phyloP scores from a whole-genome alignment of 2,113 vertebrate species.

The Thamnaconus septentrionalis region DNA sequence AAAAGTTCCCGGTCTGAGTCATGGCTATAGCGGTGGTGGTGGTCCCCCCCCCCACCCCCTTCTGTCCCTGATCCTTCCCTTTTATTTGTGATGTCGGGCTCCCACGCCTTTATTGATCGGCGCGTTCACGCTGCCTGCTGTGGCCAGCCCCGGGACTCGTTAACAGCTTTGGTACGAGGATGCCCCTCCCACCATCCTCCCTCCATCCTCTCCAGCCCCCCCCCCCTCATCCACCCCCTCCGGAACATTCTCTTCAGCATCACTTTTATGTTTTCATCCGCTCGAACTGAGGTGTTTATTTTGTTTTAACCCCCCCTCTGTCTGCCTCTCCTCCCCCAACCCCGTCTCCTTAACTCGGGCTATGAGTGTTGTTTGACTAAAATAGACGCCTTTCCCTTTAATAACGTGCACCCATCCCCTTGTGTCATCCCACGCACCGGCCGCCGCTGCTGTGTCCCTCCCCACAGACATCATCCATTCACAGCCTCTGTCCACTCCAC shows the following conservation, averaged over 20 bases:
- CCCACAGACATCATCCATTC: slow-evolving; percentile 21
- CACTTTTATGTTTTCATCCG: too few species aligned
- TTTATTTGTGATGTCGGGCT: slow-evolving; percentile 27
- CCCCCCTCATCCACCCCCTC: too few species aligned
- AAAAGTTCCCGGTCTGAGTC: slow-evolving; percentile 36
- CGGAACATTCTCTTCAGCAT: too few species aligned
- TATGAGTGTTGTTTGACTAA: slow-evolving; percentile 30
- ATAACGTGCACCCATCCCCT: slow-evolving; percentile 24
- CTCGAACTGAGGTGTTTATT: too few species aligned
- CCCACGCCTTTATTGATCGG: slow-evolving; percentile 33
- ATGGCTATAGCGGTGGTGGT: background rate
- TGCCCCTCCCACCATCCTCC: background rate
- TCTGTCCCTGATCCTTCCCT: slow-evolving; percentile 10
- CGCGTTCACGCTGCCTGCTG: slow-evolving; percentile 47
- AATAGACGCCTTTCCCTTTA: slow-evolving; percentile 32
- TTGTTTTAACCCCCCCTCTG: background rate
- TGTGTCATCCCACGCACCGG: slow-evolving; percentile 41
- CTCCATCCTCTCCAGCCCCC: background rate
- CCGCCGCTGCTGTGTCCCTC: slow-evolving; percentile 14
- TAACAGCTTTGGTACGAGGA: slow-evolving; percentile 35
- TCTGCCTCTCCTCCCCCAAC: background rate
- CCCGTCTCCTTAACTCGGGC: slow-evolving; percentile 10
- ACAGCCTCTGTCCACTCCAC: slow-evolving; percentile 27
- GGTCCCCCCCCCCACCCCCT: background rate
- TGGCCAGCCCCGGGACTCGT: slow-evolving; percentile 50